Percentiles rank a stretch among this genome's conserved stretches.
Conservation (phyloP, 2,113 vertebrate genomes). For the Eudyptes chrysolophus region DNA sequence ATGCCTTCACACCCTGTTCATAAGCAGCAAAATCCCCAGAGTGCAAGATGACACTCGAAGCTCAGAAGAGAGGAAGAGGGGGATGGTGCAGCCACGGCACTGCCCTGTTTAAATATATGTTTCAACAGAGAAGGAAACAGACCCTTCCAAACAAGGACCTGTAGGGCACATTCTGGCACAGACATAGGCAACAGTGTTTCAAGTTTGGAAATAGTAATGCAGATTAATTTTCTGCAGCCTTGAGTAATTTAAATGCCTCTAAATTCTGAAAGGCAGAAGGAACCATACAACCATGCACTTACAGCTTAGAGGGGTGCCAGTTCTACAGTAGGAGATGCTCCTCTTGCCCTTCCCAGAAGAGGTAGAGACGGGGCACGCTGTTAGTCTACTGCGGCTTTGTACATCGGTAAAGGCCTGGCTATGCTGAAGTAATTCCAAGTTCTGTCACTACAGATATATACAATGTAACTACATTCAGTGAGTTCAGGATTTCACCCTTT, state of each 20-base stretch:
- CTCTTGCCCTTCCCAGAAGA: not conserved
- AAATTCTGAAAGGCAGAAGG: not conserved
- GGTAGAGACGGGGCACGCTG: rapidly evolving
- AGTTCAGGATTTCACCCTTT: not conserved
- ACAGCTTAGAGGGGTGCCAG: not conserved
- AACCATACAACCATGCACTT: not conserved
- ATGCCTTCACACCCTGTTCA: not conserved
- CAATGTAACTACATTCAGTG: not conserved
- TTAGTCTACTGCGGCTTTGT: not conserved
- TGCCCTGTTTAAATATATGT: not conserved
- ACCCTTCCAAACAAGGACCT: not conserved
- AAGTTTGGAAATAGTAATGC: not conserved
- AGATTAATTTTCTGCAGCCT: not conserved
- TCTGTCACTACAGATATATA: not conserved
- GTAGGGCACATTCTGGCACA: not conserved
- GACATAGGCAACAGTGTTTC: not conserved
- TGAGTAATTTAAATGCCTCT: not conserved
- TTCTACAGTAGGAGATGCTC: not conserved
- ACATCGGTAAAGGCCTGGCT: not conserved
- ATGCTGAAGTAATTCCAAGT: not conserved
- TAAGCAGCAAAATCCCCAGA: not conserved
- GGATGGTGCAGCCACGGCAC: not conserved
- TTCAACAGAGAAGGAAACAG: not conserved
- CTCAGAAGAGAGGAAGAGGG: not conserved
- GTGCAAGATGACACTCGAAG: not conserved